Percentiles rank a stretch among this genome's conserved stretches.
These are phyloP conservation scores for Drosophila mimica DNA, from an alignment of 2,888 invertebrate genomes.

Conservation along the genomic window DNA sequence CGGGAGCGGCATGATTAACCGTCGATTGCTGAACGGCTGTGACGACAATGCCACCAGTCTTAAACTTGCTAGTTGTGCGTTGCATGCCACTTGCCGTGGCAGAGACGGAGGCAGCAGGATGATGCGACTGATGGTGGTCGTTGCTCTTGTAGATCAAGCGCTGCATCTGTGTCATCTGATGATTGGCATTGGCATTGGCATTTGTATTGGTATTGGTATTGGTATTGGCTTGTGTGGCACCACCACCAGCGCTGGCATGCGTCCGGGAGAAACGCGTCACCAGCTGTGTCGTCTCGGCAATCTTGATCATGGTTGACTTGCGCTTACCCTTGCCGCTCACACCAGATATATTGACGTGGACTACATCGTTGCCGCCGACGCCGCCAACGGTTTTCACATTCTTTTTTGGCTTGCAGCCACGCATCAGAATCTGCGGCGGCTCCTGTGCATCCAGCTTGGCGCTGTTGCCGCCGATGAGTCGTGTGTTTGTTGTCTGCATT, in stretches of 20 bases:
- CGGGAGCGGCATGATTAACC: slow-evolving; percentile 3
- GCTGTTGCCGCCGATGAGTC: slow-evolving; percentile 43
- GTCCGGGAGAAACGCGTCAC: slow-evolving; percentile 70
- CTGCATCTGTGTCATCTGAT: slow-evolving; percentile 35
- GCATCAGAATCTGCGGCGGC: slow-evolving; percentile 43
- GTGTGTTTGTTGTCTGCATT: slow-evolving; percentile 26
- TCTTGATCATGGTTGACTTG: slow-evolving; percentile 74
- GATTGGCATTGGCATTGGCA: slow-evolving; percentile 18
- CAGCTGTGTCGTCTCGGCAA: slow-evolving; percentile 78
- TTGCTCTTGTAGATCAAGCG: slow-evolving; percentile 45
- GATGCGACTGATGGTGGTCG: slow-evolving; percentile 6
- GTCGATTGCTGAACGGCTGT: slow-evolving; percentile 85
- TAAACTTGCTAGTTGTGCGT: slow-evolving; percentile 85
- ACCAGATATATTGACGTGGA: slow-evolving; percentile 5
- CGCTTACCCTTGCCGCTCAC: slow-evolving; percentile 54
- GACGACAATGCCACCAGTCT: slow-evolving; percentile 87
- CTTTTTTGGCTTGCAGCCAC: slow-evolving; percentile 37
- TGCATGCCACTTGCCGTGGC: slow-evolving; percentile 23
- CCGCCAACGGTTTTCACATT: slow-evolving; percentile 3
- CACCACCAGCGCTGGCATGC: slow-evolving; percentile 41
- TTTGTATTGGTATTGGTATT: slow-evolving; percentile 5
- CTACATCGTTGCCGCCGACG: slow-evolving; percentile 9
- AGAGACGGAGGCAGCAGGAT: slow-evolving; percentile 11
- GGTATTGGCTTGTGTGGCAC: slow-evolving; percentile 8
- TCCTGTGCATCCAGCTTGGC: slow-evolving; percentile 51